These are phyloP conservation scores for Linnaemya vulpina DNA, from an alignment of 2,888 invertebrate genomes.

Conservation along the genomic window DNA sequence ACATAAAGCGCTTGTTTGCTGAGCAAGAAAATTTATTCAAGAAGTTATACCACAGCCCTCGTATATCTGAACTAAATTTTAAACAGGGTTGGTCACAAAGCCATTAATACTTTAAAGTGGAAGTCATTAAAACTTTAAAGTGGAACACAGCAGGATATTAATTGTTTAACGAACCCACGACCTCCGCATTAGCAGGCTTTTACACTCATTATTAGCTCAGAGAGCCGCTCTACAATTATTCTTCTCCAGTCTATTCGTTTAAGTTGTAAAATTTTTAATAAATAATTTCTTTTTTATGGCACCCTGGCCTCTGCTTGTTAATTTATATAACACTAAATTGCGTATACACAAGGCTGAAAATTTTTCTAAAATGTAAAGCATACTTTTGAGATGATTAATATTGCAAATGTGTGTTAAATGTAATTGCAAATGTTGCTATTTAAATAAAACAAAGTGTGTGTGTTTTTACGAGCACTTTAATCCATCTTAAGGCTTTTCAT, in stretches of 20 bases:
- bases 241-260: neutral
- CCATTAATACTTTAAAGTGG: no score
- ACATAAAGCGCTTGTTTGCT: no score
- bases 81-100: no score
- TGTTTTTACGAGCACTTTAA: constrained; percentile 9
- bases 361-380: neutral
- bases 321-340: neutral
- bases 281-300: neutral
- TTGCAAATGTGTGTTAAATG: constrained; percentile 3
- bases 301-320: neutral
- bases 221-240: neutral
- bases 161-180: no score
- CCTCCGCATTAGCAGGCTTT: no score
- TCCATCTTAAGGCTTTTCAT: constrained; percentile 10
- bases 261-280: neutral
- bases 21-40: no score
- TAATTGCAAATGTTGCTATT: constrained; percentile 14
- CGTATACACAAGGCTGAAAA: constrained; percentile 5
- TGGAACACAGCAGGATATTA: no score
- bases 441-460: neutral
- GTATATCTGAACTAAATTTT: no score
- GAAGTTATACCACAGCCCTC: no score
- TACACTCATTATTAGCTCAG: no score
- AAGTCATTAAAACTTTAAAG: no score
- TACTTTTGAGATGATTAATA: constrained; percentile 49